Evolutionary conservation across 2,113 vertebrate genomes (phyloP).

Genomic region (Pundamilia nyererei): DNA sequence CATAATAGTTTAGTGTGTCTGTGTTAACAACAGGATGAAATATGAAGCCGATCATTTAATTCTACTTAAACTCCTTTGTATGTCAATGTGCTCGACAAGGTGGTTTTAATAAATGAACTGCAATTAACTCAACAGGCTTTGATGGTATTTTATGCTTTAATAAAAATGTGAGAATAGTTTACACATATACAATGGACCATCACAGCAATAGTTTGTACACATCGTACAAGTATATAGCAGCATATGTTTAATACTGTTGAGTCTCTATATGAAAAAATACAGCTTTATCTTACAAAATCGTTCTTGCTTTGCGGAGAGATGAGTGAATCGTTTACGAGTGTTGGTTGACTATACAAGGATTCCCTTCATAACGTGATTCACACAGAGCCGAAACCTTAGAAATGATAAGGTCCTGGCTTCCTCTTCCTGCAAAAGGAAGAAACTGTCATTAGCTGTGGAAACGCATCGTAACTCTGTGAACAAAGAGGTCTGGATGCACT

Average conservation of each 20-base stretch:
- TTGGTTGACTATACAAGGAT: slow-evolving; percentile 48
- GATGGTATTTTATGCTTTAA: slow-evolving; percentile 73
- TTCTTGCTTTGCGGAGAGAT: slow-evolving; percentile 51
- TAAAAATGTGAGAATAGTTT: slow-evolving; percentile 79
- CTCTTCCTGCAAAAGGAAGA: slow-evolving; percentile 78
- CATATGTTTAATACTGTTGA: slow-evolving; percentile 77
- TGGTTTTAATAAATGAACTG: slow-evolving; percentile 46
- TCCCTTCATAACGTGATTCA: slow-evolving; percentile 35
- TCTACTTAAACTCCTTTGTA: background rate
- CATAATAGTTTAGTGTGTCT: background rate
- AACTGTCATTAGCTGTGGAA: background rate
- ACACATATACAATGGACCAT: slow-evolving; percentile 76
- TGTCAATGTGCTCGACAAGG: background rate
- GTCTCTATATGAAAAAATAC: slow-evolving; percentile 82
- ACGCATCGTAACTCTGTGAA: background rate
- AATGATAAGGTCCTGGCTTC: slow-evolving; percentile 81
- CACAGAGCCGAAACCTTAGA: slow-evolving; percentile 64
- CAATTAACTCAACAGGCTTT: background rate
- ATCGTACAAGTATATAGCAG: slow-evolving; percentile 78
- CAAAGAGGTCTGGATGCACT: background rate
- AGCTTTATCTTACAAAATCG: slow-evolving; percentile 81
- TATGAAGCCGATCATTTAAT: background rate
- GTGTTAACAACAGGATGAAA: background rate
- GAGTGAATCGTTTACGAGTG: slow-evolving; percentile 50
- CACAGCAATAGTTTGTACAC: slow-evolving; percentile 76